Percentiles rank a stretch among this genome's conserved stretches.
Conservation (phyloP, 2,797 vertebrate genomes). For the Chaenodraco wilsoni region DNA sequence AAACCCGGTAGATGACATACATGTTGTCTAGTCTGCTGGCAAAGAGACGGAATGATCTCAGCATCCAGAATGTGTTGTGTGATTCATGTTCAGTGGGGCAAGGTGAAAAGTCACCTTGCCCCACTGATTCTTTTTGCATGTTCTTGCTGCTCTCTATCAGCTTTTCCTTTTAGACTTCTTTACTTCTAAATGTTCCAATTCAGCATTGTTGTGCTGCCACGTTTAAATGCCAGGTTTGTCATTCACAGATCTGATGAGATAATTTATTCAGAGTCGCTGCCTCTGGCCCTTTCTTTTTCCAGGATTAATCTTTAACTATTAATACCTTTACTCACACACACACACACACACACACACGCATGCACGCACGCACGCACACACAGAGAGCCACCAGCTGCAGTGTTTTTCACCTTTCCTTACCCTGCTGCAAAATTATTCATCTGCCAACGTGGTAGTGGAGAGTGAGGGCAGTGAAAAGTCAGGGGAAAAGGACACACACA, state of each 20-base stretch:
- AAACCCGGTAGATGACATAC: constrained; percentile 38
- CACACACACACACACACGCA: constrained; percentile 27
- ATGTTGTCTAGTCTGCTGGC: constrained; percentile 2
- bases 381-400: constrained; percentile 13
- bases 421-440: constrained; percentile 47
- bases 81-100: not conserved
- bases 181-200: constrained; percentile 9
- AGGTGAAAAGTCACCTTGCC: not conserved
- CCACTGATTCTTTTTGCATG: not conserved
- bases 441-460: not conserved
- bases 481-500: constrained; percentile 17
- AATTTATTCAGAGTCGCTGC: constrained; percentile 55
- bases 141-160: not conserved
- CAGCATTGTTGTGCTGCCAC: constrained; percentile 35
- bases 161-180: constrained; percentile 7
- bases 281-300: constrained; percentile 41
- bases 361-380: constrained; percentile 18
- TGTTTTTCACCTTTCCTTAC: constrained; percentile 48
- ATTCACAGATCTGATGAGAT: constrained; percentile 40
- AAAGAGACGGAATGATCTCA: constrained; percentile 19
- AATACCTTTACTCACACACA: constrained; percentile 34
- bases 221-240: constrained; percentile 66
- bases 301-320: constrained; percentile 60
- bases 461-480: constrained; percentile 30
- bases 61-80: not conserved